A percentile compares a stretch with the other conserved stretches of the same genome.
These are phyloP conservation scores for Physella acuta DNA, from an alignment of 1,140 invertebrate genomes.

Conservation along the genomic window DNA sequence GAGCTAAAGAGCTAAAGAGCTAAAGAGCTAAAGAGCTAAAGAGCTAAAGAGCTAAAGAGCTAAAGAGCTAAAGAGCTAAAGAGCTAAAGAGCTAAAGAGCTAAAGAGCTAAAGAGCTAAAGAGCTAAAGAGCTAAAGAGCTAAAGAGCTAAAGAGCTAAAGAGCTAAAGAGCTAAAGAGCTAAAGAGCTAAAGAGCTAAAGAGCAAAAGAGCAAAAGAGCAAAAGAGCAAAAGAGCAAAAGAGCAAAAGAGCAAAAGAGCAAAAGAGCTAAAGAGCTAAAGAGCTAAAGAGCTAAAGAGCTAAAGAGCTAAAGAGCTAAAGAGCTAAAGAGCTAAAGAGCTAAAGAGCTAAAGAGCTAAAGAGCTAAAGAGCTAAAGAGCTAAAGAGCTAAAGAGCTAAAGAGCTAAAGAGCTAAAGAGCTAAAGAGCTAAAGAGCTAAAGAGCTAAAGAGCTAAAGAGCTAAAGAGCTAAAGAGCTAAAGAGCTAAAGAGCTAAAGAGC, in stretches of 20 bases:
- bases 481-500: background rate
- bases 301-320: background rate
- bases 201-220: conserved; percentile 10
- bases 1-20: too few species aligned
- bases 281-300: background rate
- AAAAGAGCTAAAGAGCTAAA: background rate
- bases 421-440: background rate
- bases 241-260: background rate
- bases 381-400: background rate
- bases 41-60: too few species aligned
- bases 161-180: too few species aligned
- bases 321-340: background rate
- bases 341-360: background rate
- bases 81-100: too few species aligned
- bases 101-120: too few species aligned
- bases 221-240: background rate
- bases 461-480: background rate
- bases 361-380: background rate
- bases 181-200: background rate
- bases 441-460: background rate
- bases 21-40: too few species aligned
- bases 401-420: background rate
- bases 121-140: too few species aligned
- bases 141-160: too few species aligned
- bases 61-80: too few species aligned